A percentile compares a stretch with the other conserved stretches of the same genome.
These are phyloP conservation scores for Chamaea fasciata DNA, from an alignment of 2,113 vertebrate genomes.

Conservation along the genomic window DNA sequence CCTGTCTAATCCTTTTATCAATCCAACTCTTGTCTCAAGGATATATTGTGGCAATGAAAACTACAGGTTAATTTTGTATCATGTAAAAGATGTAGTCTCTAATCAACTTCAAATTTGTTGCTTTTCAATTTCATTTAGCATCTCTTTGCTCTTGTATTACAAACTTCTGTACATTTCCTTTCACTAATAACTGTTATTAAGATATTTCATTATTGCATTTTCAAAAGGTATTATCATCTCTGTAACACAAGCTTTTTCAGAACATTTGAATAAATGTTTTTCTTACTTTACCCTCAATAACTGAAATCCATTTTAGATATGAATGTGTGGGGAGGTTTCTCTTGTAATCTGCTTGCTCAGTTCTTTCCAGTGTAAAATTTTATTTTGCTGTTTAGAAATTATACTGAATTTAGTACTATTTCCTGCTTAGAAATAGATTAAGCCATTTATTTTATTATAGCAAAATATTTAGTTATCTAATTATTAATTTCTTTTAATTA, in stretches of 20 bases:
- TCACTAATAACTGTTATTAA: background rate
- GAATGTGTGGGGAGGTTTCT: background rate
- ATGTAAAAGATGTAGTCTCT: background rate
- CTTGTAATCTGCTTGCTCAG: background rate
- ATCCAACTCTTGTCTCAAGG: background rate
- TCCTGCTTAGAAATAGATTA: background rate
- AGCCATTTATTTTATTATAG: background rate
- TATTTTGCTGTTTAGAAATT: background rate
- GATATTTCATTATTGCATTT: background rate
- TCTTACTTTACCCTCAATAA: background rate
- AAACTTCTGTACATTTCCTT: background rate
- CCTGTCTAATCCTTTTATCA: background rate
- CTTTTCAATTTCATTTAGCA: background rate
- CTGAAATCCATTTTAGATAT: background rate
- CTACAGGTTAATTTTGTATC: background rate
- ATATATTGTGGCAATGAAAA: background rate
- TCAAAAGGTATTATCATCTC: background rate
- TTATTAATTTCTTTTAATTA: conserved; percentile 47
- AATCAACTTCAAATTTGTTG: background rate
- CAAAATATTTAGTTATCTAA: conserved; percentile 19
- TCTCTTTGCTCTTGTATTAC: background rate
- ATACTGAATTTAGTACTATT: background rate
- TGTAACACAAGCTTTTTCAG: background rate
- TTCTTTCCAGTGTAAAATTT: background rate
- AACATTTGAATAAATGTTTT: background rate